These are phyloP conservation scores for Antheraea pernyi DNA, from an alignment of 1,140 invertebrate species.

Conservation along the genomic window DNA sequence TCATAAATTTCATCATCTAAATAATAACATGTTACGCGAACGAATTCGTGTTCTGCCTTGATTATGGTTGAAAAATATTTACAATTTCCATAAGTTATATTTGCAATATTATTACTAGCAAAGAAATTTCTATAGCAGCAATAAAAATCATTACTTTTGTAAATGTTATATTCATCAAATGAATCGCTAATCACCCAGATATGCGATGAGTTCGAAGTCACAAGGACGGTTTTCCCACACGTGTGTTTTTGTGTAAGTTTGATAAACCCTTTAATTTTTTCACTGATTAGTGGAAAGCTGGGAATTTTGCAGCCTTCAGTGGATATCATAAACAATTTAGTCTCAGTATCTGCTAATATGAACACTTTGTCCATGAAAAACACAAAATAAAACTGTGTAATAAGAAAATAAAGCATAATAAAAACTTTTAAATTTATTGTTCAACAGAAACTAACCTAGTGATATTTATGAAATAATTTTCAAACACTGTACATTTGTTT, in stretches of 20 bases:
- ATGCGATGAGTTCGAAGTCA: conserved; percentile 21
- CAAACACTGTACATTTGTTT: too few species aligned
- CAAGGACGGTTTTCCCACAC: conserved; percentile 12
- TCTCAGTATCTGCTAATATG: not conserved
- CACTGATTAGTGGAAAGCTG: not conserved
- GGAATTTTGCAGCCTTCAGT: conserved; percentile 22
- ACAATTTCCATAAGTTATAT: conserved; percentile 24
- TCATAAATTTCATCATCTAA: conserved; percentile 23
- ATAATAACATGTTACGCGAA: conserved; percentile 28
- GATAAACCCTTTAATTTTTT: not conserved
- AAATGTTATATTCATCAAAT: conserved; percentile 17
- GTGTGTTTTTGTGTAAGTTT: not conserved
- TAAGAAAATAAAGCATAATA: not conserved
- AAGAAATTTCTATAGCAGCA: conserved; percentile 29
- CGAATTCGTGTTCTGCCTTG: conserved; percentile 26
- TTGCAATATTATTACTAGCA: conserved; percentile 16
- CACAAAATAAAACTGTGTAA: conserved; percentile 4
- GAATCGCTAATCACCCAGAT: conserved; percentile 23
- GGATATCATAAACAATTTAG: conserved; percentile 5
- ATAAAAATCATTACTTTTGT: conserved; percentile 18
- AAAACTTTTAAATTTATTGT: too few species aligned
- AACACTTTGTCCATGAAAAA: not conserved
- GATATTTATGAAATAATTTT: too few species aligned
- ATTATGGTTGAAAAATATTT: conserved; percentile 23
- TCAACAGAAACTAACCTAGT: too few species aligned